Evolutionary conservation across 2,888 invertebrate genomes (phyloP), one percentile per base, ranked within the genome.

Genomic region (Leucophenga montana): DNA sequence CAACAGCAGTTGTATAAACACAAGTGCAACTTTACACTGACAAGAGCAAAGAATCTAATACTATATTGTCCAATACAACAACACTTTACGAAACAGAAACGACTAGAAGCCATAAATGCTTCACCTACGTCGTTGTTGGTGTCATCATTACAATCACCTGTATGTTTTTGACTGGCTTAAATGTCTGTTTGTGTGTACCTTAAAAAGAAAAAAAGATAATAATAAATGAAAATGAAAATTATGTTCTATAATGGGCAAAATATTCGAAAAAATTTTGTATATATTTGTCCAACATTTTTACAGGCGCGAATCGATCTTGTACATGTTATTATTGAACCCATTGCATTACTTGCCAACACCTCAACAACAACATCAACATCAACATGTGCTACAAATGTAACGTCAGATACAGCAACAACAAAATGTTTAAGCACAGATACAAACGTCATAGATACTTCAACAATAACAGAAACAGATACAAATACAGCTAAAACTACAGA

Each of bases 281-380:
- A 6, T 56, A 13, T n/a, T n/a, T 33, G 44, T 31, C 33, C 20
- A 66, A 14, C 64, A 68, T 73, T 80, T 77, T 85, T 82, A 79
- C 88, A 87, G 87, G 87, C 86, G 70, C 85, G 82, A 76, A 87
- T 87, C 83, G 87, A 84, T 80, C 79, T 87, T 85, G 88, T 87
- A 80, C 87, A 88, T 80, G 86, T 87, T 73, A 87, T 84, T 77
- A 82, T 87, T 73, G 85, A 87, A 81, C 87, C 87, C 75, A 75
- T 81, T 79, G 83, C 76, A 48, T 67, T 73, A 62, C 71, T 71
- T 67, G 69, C 66, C 71, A 76, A 77, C 69, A 56, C 75, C 68
- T 67, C 39, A 39, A 72, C 73, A 31, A 65, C 61, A 62, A 3
- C 66, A 72, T 56, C 70, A 72, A 54, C 73, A 61, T 48, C 65